Percentiles rank a stretch among this genome's conserved stretches.
Conservation (phyloP, 2,113 vertebrate genomes). For the Excalfactoria chinensis region DNA sequence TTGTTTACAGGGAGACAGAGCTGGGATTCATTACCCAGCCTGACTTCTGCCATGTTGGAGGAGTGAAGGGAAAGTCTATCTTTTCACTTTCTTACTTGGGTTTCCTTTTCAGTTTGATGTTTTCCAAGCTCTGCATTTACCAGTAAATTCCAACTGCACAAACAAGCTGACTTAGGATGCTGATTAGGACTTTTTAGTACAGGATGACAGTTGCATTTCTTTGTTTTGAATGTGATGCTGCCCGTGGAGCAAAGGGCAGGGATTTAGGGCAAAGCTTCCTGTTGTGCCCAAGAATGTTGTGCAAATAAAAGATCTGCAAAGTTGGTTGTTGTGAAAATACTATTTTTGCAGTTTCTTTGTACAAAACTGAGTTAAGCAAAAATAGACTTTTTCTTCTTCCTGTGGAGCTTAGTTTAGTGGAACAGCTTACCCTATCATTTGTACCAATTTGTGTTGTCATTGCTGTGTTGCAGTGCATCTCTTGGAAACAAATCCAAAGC, state of each 20-base stretch:
- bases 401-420: not conserved
- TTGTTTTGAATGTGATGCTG: conserved; percentile 35
- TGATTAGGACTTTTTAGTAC: conserved; percentile 34
- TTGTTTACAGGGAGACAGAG: not conserved
- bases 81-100: not conserved
- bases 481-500: not conserved
- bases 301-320: conserved; percentile 48
- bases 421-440: not conserved
- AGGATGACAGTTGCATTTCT: conserved; percentile 3
- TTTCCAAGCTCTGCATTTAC: conserved; percentile 37
- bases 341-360: conserved; percentile 17
- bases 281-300: not conserved
- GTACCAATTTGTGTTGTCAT: not conserved
- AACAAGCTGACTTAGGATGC: conserved; percentile 43
- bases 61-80: not conserved
- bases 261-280: conserved; percentile 51
- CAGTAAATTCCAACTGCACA: conserved; percentile 51
- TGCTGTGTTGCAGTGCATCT: not conserved
- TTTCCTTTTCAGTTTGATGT: not conserved
- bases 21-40: not conserved
- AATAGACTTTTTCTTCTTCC: not conserved
- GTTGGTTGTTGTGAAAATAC: not conserved
- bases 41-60: not conserved
- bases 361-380: not conserved
- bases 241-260: not conserved